phyloP scores from a whole-genome alignment of 1,140 invertebrate species.

The Drosophila ohnishii region DNA sequence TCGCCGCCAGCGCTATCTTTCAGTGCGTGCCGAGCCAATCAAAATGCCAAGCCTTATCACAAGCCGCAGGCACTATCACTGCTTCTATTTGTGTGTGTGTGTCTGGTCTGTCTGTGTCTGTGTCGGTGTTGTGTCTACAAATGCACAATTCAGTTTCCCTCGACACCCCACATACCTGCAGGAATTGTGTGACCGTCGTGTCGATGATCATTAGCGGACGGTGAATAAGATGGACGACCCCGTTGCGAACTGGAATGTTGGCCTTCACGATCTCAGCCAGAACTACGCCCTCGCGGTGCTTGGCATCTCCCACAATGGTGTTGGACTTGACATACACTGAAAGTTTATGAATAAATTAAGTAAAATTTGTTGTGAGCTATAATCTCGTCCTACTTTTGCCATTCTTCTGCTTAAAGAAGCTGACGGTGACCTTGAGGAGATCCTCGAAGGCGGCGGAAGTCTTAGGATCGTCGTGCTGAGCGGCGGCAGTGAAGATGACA shows the following conservation, averaged over 20 bases:
- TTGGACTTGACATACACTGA: slow-evolving; percentile 94
- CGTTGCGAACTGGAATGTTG: slow-evolving; percentile 96
- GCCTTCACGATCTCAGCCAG: slow-evolving; percentile 92
- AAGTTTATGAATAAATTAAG: slow-evolving; percentile 29
- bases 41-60: slow-evolving; percentile 64
- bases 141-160: slow-evolving; percentile 8
- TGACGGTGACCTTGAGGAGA: slow-evolving; percentile 91
- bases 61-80: slow-evolving; percentile 53
- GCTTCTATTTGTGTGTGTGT: slow-evolving; percentile 19
- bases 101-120: slow-evolving; percentile 19
- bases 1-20: slow-evolving; percentile 28
- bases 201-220: slow-evolving; percentile 95
- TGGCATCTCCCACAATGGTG: slow-evolving; percentile 90
- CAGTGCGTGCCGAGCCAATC: slow-evolving; percentile 62
- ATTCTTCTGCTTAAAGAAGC: slow-evolving; percentile 87
- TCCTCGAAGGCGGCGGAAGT: slow-evolving; percentile 92
- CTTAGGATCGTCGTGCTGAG: slow-evolving; percentile 87
- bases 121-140: slow-evolving; percentile 25
- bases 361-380: neutral
- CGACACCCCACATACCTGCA: slow-evolving; percentile 87
- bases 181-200: slow-evolving; percentile 91
- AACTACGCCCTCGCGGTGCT: slow-evolving; percentile 91
- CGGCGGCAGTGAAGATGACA: slow-evolving; percentile 93
- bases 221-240: slow-evolving; percentile 95
- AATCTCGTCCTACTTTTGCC: slow-evolving; percentile 84